Percentiles rank a stretch among this genome's conserved stretches.
Evolutionary conservation across 1,140 invertebrate genomes (phyloP).

Genomic region (Ooceraea biroi): DNA sequence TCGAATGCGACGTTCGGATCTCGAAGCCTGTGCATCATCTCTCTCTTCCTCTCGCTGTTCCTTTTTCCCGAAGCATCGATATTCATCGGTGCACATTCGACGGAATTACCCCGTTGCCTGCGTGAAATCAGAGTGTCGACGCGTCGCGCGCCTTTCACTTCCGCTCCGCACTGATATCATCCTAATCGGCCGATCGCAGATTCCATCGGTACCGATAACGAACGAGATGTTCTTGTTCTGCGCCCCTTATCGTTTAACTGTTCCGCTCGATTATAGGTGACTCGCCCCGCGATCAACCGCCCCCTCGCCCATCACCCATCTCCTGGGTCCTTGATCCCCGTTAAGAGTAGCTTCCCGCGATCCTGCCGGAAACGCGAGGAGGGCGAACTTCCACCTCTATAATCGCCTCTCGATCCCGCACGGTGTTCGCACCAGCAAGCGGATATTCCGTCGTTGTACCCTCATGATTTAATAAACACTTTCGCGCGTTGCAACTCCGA

Average conservation of each 20-base stretch:
- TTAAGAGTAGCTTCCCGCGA: constrained; percentile 57
- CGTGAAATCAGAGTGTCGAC: constrained; percentile 10
- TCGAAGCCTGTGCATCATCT: background rate
- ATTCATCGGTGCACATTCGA: constrained; percentile 1
- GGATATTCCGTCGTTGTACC: constrained; percentile 37
- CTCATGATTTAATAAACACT: constrained; percentile 47
- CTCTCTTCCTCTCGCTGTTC: background rate
- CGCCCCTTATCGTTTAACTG: background rate
- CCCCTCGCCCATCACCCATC: background rate
- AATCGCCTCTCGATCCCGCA: constrained; percentile 14
- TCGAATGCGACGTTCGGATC: constrained; percentile 28
- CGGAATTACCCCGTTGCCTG: constrained; percentile 21
- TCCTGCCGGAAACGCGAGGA: constrained; percentile 27
- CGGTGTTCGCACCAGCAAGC: background rate
- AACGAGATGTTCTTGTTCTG: background rate
- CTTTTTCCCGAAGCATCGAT: constrained; percentile 30
- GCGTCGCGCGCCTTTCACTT: constrained; percentile 16
- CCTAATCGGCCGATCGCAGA: constrained; percentile 14
- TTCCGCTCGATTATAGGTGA: background rate
- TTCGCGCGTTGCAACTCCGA: no score
- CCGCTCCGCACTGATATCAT: background rate
- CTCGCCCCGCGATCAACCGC: background rate
- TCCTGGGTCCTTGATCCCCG: constrained; percentile 42
- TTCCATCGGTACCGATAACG: constrained; percentile 7
- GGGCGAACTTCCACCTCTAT: constrained; percentile 45